phyloP scores from a whole-genome alignment of 2,888 invertebrate species.

The Drosophila mimetica region DNA sequence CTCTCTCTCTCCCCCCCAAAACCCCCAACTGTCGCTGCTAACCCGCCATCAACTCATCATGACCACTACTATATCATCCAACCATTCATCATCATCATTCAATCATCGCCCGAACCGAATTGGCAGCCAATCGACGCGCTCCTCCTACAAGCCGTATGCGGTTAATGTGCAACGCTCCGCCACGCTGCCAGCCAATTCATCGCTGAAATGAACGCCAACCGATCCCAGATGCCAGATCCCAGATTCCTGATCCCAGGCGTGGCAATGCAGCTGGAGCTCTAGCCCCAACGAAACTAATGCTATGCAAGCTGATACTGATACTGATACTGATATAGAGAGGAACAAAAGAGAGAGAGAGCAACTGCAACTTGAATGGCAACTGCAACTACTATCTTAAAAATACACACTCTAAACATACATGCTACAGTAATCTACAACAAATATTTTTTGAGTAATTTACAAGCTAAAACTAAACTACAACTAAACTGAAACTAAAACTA shows the following conservation, averaged over 20 bases:
- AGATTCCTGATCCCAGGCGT: conserved; percentile 10
- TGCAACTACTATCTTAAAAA: conserved; percentile 26
- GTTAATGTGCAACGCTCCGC: conserved; percentile 91
- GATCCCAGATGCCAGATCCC: conserved; percentile 6
- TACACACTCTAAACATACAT: conserved; percentile 42
- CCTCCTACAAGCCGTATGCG: conserved; percentile 84
- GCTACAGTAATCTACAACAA: conserved; percentile 38
- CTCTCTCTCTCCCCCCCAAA: conserved; percentile 45
- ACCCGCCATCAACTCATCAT: conserved; percentile 38
- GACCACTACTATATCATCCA: conserved; percentile 5
- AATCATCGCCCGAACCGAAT: conserved; percentile 1
- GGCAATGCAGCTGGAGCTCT: conserved; percentile 8
- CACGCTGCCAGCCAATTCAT: conserved; percentile 93
- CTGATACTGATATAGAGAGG: conserved; percentile 7
- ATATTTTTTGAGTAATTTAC: conserved; percentile 70
- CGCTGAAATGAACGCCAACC: conserved; percentile 85
- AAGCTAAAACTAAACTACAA: conserved; percentile 36
- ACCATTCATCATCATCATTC: conserved; percentile 4
- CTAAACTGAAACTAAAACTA: conserved; percentile 24
- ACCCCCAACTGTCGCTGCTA: conserved; percentile 45
- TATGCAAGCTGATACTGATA: conserved; percentile 2
- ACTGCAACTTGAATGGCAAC: conserved; percentile 5
- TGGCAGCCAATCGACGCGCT: conserved; percentile 84
- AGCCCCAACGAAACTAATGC: conserved; percentile 13
- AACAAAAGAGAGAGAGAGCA: not conserved